Base-by-base conservation (phyloP, 2,888 invertebrate genomes). In the Campaea margaritaria region DNA sequence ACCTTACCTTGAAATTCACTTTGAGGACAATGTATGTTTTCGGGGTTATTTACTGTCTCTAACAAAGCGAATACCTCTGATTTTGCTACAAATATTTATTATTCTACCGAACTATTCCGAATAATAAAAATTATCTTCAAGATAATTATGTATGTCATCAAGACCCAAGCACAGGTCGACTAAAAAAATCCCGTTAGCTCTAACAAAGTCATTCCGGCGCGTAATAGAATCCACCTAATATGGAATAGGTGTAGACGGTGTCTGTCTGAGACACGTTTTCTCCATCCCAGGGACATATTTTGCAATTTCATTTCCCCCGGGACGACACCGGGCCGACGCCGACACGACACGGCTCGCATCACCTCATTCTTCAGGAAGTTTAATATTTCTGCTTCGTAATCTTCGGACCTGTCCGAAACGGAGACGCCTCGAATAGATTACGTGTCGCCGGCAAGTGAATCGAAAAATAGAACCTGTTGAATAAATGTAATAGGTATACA, bases 271-370 rank as follows among this genome's bases (percentile, higher is more conserved):
- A 81, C 85, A 82, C 78, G 81, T 79, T 73, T 76, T 64, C 76
- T 82, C 76, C 79, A 79, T 82, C 77, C 73, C 75, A 57, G 70
- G 74, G 76, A 82, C 80, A 86, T 86, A 88, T 89, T 89, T 88
- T 86, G 86, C 87, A 85, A 89, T 89, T 89, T 87, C 86, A 90
- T 89, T 89, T 89, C 89, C 87, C 86, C 62, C 56, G 79, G 71
- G 86, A 80, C 70, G 81, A 70, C 78, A 78, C 78, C 78, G 79
- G 78, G 41, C 41, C 57, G 52, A 58, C 52, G 36, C 39, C 43
- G 38, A 49, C 49, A 39, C 59, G 59, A 55, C 55, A 55, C 51
- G 51, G 60, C 46, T 55, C 50, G 74, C 75, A 81, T 82, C 83
- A 83, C 84, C 86, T 85, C 79, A 82, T 84, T 86, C 86, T 84